Base-by-base conservation (phyloP, 1,140 invertebrate species). In the Cyphomyrmex costatus region DNA sequence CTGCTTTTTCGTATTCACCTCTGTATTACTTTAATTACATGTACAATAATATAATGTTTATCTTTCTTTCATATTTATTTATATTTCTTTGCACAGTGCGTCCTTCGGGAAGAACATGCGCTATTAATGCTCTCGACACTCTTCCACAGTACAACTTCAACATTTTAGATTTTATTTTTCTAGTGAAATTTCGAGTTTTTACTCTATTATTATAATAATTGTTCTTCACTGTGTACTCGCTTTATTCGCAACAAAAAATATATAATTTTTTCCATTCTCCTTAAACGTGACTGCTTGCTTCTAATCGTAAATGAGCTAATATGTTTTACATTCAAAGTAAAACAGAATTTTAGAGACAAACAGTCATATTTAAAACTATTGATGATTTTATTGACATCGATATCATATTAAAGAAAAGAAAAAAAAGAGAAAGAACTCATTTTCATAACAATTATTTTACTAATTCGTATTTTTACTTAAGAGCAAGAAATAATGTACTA, bases 11-110 rank as follows among this genome's bases (percentile, higher is more conserved):
- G 61, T 65, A 87, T 60, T 66, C n/a, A 68, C 42, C 36, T 79
- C 63, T 33, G 63, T 49, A 16, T 80, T 73, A 77, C 42, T 61
- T 79, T 61, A 84, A 53, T 84, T 88, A 88, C 88, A 86, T 71
- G 16, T 89, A 89, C 88, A 89, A 84, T 89, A 90, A 86, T 90
- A 89, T 82, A 89, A 68, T 87, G 82, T 91, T 85, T 89, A 76
- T 70, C 73, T 90, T 68, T 86, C 82, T 85, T 85, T 79, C 82
- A 71, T 36, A 60, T 86, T 80, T 56, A 79, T 88, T 46, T 88
- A 82, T 77, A 87, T 77, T 77, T 85, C 76, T 88, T 74, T 89
- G 79, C 74, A 88, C 85, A 88, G 36, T 85, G 51, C 78, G 63
- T 71, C 60, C 79, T 86, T 60, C 27, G 51, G 36, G n/a, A 83